A percentile compares a stretch with the other conserved stretches of the same genome.
These are phyloP conservation scores for Brassicogethes aeneus DNA, from an alignment of 2,888 invertebrate genomes.

Conservation along the genomic window DNA sequence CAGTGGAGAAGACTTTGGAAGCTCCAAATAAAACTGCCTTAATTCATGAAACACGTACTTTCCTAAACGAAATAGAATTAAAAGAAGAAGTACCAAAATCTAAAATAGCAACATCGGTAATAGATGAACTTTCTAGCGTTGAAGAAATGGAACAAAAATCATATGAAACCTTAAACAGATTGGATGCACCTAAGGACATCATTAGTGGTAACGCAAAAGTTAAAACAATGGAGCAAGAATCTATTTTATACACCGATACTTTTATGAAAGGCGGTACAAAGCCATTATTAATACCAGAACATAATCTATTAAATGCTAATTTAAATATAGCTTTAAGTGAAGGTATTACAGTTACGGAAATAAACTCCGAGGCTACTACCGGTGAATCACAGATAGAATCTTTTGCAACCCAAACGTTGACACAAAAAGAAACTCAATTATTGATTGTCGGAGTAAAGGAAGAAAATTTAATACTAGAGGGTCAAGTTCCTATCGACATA, in stretches of 20 bases:
- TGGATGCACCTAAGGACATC: not conserved
- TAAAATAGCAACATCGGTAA: constrained; percentile 11
- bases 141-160: not conserved
- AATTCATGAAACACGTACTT: constrained; percentile 33
- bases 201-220: too few species aligned
- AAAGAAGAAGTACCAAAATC: constrained; percentile 9
- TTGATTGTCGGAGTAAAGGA: constrained; percentile 40
- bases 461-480: constrained; percentile 24
- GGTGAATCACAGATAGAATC: constrained; percentile 37
- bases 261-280: constrained; percentile 16
- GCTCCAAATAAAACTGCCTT: constrained; percentile 24
- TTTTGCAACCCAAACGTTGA: constrained; percentile 40
- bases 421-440: constrained; percentile 39
- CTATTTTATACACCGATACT: not conserved
- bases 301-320: constrained; percentile 29
- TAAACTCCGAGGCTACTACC: constrained; percentile 33
- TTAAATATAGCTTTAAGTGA: constrained; percentile 31
- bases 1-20: constrained; percentile 24
- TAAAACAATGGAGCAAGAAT: not conserved
- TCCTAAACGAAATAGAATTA: constrained; percentile 35
- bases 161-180: not conserved
- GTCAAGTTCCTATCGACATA: too few species aligned
- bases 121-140: constrained; percentile 6
- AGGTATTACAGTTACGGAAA: constrained; percentile 37
- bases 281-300: constrained; percentile 21